Conservation (phyloP, 2,797 vertebrate genomes). For the Peromyscus eremicus region DNA sequence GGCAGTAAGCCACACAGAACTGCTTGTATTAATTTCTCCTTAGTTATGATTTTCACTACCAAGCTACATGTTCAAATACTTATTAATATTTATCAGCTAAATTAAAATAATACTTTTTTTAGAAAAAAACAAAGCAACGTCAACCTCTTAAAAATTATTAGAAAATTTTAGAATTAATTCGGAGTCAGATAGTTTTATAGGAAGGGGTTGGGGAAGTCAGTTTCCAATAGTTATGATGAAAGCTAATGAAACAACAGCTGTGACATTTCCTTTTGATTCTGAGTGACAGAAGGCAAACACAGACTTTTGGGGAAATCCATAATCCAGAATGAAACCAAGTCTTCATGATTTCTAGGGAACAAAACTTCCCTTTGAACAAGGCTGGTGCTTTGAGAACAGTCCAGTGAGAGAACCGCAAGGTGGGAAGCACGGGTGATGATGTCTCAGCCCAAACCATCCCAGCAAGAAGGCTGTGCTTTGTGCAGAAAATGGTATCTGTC, state of each 20-base stretch:
- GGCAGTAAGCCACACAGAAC: neutral
- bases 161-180: slow-evolving; percentile 20
- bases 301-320: neutral
- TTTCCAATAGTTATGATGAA: neutral
- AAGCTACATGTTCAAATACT: neutral
- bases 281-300: neutral
- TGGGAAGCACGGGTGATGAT: neutral
- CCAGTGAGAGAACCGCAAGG: neutral
- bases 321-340: neutral
- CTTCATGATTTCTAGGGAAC: neutral
- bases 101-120: neutral
- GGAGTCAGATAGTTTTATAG: neutral
- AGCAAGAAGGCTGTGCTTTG: accelerated
- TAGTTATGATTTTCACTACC: neutral
- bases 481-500: neutral
- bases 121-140: neutral
- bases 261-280: neutral
- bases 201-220: neutral
- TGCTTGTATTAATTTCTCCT: neutral
- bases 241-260: neutral
- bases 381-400: neutral
- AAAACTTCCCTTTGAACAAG: neutral
- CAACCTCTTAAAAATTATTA: neutral
- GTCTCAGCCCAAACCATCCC: accelerated
- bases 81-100: slow-evolving; percentile 1